A percentile compares a stretch with the other conserved stretches of the same genome.
Evolutionary conservation across 2,888 invertebrate species (phyloP).

Genomic region (Idaea straminata): DNA sequence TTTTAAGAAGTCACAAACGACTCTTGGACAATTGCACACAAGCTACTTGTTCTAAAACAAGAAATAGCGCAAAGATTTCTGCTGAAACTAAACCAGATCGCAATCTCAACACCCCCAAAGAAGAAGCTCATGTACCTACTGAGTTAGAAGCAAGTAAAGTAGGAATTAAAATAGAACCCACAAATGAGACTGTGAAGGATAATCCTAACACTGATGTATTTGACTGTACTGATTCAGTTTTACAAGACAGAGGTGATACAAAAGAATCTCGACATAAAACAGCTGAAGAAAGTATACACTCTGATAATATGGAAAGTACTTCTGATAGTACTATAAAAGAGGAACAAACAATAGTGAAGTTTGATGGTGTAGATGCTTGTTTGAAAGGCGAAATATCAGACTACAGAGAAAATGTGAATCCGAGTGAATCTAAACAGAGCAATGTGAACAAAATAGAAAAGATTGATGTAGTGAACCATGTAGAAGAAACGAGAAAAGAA

Average conservation of each 20-base stretch:
- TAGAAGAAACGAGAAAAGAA: slow-evolving; percentile 66
- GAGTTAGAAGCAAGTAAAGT: slow-evolving; percentile 46
- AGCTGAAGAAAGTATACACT: slow-evolving; percentile 40
- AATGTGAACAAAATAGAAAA: slow-evolving; percentile 64
- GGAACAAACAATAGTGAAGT: slow-evolving; percentile 55
- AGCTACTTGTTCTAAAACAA: slow-evolving; percentile 52
- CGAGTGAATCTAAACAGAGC: slow-evolving; percentile 68
- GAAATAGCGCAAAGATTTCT: slow-evolving; percentile 47
- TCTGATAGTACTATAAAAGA: slow-evolving; percentile 41
- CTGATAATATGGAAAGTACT: slow-evolving; percentile 42
- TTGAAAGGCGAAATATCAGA: slow-evolving; percentile 72
- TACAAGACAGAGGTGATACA: slow-evolving; percentile 50
- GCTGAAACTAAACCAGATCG: slow-evolving; percentile 54
- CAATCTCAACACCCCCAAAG: slow-evolving; percentile 52
- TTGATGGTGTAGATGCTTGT: slow-evolving; percentile 60
- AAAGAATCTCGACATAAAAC: slow-evolving; percentile 65
- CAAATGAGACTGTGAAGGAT: slow-evolving; percentile 40
- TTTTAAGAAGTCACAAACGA: slow-evolving; percentile 82
- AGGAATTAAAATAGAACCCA: slow-evolving; percentile 47
- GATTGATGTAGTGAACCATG: slow-evolving; percentile 56
- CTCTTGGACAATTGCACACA: slow-evolving; percentile 62
- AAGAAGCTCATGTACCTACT: slow-evolving; percentile 52
- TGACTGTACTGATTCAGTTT: slow-evolving; percentile 42
- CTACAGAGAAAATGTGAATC: slow-evolving; percentile 77
- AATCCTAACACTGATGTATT: slow-evolving; percentile 37